A percentile compares a stretch with the other conserved stretches of the same genome.
Conservation (phyloP, 2,113 vertebrate genomes). For the Chamaetylas fuelleborni region DNA sequence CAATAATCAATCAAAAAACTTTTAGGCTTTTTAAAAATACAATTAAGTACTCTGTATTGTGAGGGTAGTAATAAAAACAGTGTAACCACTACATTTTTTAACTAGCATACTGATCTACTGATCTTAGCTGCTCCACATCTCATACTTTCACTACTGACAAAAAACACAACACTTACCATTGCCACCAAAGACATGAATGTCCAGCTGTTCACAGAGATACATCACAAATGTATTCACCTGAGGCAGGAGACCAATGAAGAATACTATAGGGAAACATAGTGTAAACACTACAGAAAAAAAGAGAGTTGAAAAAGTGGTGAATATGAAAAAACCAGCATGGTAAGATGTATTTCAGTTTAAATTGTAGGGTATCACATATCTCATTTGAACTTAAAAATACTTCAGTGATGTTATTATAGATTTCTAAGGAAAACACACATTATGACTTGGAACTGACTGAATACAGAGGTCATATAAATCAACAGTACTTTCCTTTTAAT, state of each 20-base stretch:
- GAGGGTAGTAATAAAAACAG: background rate
- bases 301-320: background rate
- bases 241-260: conserved; percentile 96
- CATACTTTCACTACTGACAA: background rate
- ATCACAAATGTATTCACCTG: conserved; percentile 99
- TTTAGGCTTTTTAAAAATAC: background rate
- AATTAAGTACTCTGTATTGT: background rate
- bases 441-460: background rate
- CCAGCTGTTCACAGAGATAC: conserved; percentile 98
- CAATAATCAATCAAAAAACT: background rate
- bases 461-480: background rate
- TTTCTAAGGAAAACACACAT: background rate
- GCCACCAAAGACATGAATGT: conserved; percentile 97
- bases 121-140: background rate
- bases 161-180: conserved; percentile 83
- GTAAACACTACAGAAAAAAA: conserved; percentile 84
- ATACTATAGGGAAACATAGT: conserved; percentile 94
- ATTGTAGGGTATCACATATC: background rate
- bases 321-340: background rate
- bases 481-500: background rate
- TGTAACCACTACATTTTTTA: background rate
- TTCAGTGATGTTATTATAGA: background rate
- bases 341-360: background rate
- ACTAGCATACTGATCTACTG: background rate
- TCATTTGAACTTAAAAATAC: background rate